Evolutionary conservation across 2,888 invertebrate genomes (phyloP).

Genomic region (Ophion slaviceki): DNA sequence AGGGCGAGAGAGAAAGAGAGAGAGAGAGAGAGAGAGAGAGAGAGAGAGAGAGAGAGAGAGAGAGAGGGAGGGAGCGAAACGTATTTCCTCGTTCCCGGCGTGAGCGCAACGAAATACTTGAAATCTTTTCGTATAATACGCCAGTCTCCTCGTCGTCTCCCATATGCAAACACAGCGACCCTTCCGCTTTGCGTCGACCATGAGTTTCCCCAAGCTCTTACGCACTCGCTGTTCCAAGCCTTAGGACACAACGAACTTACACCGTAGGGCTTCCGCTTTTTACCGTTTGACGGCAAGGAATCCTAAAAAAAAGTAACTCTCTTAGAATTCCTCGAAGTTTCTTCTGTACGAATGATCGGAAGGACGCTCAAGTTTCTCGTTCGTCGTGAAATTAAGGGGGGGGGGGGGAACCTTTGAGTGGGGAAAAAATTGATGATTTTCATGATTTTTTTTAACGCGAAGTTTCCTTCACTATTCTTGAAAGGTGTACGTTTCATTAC

Average conservation of each 20-base stretch:
- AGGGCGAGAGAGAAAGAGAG: slow-evolving; percentile 1
- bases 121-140: slow-evolving; percentile 57
- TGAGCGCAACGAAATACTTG: slow-evolving; percentile 60
- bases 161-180: slow-evolving; percentile 56
- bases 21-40: slow-evolving; percentile 1
- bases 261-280: too few relatives aligned
- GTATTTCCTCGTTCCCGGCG: slow-evolving; percentile 42
- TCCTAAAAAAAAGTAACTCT: slow-evolving; percentile 24
- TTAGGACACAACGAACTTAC: background rate
- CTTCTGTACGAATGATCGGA: too few relatives aligned
- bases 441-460: too few relatives aligned
- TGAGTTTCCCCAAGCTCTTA: slow-evolving; percentile 39
- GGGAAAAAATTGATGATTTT: too few relatives aligned
- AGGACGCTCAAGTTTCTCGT: too few relatives aligned
- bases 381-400: too few relatives aligned
- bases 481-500: too few relatives aligned
- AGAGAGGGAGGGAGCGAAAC: background rate
- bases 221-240: slow-evolving; percentile 4
- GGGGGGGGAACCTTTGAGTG: too few relatives aligned
- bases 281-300: too few relatives aligned
- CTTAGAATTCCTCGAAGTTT: slow-evolving; percentile 25
- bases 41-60: slow-evolving; percentile 3
- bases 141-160: slow-evolving; percentile 42
- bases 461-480: too few relatives aligned
- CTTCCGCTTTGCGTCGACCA: slow-evolving; percentile 12